Base-by-base conservation (phyloP, 2,888 invertebrate species). In the Neelides folsomi region DNA sequence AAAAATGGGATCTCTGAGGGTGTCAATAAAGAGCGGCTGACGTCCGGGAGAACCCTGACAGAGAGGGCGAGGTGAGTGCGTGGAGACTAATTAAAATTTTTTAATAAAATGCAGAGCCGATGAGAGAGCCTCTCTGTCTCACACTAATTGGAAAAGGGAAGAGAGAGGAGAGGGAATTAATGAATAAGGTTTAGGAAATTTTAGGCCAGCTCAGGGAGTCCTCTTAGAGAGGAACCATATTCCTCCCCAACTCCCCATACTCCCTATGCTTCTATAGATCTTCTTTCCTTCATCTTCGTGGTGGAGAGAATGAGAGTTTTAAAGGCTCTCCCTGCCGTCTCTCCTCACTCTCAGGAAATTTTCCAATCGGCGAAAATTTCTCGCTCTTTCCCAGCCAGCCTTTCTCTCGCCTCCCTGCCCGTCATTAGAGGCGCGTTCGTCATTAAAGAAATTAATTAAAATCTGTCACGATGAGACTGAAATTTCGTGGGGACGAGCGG, bases 361-460 rank as follows among this genome's bases (percentile, higher is more conserved):
- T 57, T 50, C 54, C 57, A 49, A 57, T 57, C 54, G 57, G 57
- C 52, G 57, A 57, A 54, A 57, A 57, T 57, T 57, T 27, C 27
- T 27, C 27, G 27, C 27, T 27, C 27, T 27, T 27, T 27, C 27
- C 27, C 27, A 27, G 27, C 27, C 27, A 3, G 27, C 27, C 27
- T 27, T 27, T 27, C 27, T 27, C 54, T 54, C 57, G 54, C 52
- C 50, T 54, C 54, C 57, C 51, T 54, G 54, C 54, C 57, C 52
- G 54, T 57, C 57, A 57, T 57, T 57, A 57, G 57, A 57, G 54
- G 52, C 52, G 54, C 54, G 54, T 57, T 54, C 57, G 57, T 57
- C 57, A 57, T 57, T 57, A 57, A 54, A 54, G 57, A 57, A 57
- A 57, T 57, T 57, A 57, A 57, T 57, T 57, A 57, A 57, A 57